These are phyloP conservation scores for Prunella fulvescens DNA, from an alignment of 2,113 vertebrate genomes.

Conservation along the genomic window DNA sequence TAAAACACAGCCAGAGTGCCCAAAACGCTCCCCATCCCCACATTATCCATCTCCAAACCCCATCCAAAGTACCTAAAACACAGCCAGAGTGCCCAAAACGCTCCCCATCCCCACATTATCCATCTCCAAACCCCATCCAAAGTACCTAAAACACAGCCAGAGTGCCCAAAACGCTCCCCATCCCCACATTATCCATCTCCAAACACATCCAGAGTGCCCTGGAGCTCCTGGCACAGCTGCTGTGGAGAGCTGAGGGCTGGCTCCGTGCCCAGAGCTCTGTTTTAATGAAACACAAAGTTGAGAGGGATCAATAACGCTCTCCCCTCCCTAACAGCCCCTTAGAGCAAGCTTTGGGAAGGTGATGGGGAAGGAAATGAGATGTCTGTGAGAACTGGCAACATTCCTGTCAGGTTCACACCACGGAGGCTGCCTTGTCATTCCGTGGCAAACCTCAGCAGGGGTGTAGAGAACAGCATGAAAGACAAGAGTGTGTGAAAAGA, in stretches of 20 bases:
- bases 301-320: neutral
- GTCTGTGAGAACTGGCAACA: neutral
- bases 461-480: neutral
- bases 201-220: neutral
- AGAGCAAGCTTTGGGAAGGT: neutral
- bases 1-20: too few relatives aligned
- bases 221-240: neutral
- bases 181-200: neutral
- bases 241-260: conserved; percentile 4
- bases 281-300: neutral
- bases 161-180: too few relatives aligned
- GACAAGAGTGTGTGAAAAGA: neutral
- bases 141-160: too few relatives aligned
- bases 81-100: too few relatives aligned
- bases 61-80: too few relatives aligned
- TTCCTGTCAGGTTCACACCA: neutral
- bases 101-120: neutral
- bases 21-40: too few relatives aligned
- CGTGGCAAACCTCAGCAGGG: neutral
- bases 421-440: neutral
- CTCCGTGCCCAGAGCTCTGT: neutral
- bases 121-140: too few relatives aligned
- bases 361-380: neutral
- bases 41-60: too few relatives aligned
- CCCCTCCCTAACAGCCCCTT: neutral